Conservation (phyloP, 1,140 invertebrate species). For the Halesus radiatus region DNA sequence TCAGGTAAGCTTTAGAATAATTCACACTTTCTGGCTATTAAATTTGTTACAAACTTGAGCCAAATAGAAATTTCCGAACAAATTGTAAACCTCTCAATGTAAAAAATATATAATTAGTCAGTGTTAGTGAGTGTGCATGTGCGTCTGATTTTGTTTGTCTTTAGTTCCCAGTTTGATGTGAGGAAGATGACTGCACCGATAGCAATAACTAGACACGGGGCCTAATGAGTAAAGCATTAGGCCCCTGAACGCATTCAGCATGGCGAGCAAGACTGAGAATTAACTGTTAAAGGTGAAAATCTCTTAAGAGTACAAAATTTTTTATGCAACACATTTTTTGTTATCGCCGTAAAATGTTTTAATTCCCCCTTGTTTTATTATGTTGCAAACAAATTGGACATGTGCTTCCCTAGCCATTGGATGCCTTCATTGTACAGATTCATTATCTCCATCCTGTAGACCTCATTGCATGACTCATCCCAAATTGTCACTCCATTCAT, state of each 20-base stretch:
- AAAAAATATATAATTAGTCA: slow-evolving; percentile 46
- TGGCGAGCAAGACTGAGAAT: slow-evolving; percentile 46
- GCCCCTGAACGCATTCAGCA: slow-evolving; percentile 31
- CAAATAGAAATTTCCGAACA: slow-evolving; percentile 37
- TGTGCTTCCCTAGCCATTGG: slow-evolving; percentile 47
- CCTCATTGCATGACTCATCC: slow-evolving; percentile 19
- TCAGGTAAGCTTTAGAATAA: slow-evolving; percentile 21
- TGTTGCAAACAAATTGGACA: slow-evolving; percentile 47
- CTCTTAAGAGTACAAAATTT: slow-evolving; percentile 46
- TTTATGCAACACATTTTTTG: slow-evolving; percentile 32
- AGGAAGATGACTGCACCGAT: slow-evolving; percentile 20
- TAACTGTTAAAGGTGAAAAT: slow-evolving; percentile 41
- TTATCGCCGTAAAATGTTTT: slow-evolving; percentile 29
- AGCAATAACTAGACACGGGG: slow-evolving; percentile 42
- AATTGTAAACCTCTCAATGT: slow-evolving; percentile 42
- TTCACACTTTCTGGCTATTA: not conserved
- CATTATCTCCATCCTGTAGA: slow-evolving; percentile 5
- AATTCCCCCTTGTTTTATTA: slow-evolving; percentile 30
- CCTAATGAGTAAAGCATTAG: no score
- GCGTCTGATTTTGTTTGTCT: slow-evolving; percentile 46
- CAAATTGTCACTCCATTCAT: slow-evolving; percentile 17
- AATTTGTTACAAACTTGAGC: slow-evolving; percentile 15
- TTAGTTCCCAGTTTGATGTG: slow-evolving; percentile 44
- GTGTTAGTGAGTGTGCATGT: slow-evolving; percentile 55
- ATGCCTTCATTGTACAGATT: slow-evolving; percentile 39